phyloP scores from a whole-genome alignment of 2,797 vertebrate species.

The Triplophysa yarkandensis region DNA sequence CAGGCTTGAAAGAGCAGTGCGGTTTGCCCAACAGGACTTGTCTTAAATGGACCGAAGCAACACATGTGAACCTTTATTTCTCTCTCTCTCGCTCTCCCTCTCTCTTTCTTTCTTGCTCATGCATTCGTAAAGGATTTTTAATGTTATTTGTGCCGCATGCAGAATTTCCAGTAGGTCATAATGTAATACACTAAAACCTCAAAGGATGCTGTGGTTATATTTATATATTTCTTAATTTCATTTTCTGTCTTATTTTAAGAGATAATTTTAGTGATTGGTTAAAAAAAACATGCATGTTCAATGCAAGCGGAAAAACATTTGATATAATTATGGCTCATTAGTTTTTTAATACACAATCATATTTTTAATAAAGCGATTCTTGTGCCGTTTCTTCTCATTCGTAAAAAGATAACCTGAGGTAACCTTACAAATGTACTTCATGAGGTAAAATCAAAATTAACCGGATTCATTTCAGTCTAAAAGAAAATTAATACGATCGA shows the following conservation, averaged over 20 bases:
- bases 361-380: not conserved
- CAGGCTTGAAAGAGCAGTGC: conserved; percentile 79
- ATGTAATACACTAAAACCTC: conserved; percentile 27
- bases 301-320: not conserved
- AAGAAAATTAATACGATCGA: not conserved
- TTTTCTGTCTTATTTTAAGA: conserved; percentile 1
- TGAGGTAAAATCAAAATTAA: conserved; percentile 8
- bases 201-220: conserved; percentile 24
- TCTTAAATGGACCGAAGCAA: conserved; percentile 74
- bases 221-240: not conserved
- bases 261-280: not conserved
- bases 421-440: not conserved
- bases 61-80: conserved; percentile 65
- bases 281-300: not conserved
- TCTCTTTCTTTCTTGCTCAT: conserved; percentile 50
- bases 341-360: not conserved
- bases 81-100: conserved; percentile 18
- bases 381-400: not conserved
- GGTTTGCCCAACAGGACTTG: conserved; percentile 80
- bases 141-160: conserved; percentile 16
- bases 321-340: not conserved
- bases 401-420: not conserved
- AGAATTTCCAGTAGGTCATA: conserved; percentile 10
- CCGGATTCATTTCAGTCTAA: conserved; percentile 6
- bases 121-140: conserved; percentile 16